Base-by-base conservation (phyloP, 2,113 vertebrate species). In the Heptranchias perlo region DNA sequence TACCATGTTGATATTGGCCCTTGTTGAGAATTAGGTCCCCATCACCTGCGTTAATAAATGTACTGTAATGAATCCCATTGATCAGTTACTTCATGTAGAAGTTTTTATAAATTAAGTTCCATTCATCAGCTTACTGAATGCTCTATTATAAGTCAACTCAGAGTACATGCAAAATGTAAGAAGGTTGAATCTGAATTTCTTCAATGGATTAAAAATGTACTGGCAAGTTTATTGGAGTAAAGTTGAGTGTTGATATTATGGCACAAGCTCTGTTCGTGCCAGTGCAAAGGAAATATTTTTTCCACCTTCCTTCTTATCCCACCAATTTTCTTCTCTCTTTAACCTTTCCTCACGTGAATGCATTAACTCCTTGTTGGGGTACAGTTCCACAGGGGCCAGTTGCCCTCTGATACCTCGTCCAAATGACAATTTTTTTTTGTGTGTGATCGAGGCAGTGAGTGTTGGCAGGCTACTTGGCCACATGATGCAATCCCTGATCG, bases 61-160 rank as follows among this genome's bases (percentile, higher is more conserved):
- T 78, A n/a, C 73, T 78, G 13, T 78, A 78, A 78, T 78, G 73
- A 78, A 78, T 14, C 35, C 39, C 73, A 78, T 13, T 16, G n/a
- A 78, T 13, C 73, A 78, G n/a, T 78, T 78, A 78, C n/a, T 73
- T 78, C 73, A 78, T 78, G n/a, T 78, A 78, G 73, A 78, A 78
- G n/a, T 14, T 78, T 78, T 78, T 18, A 39, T 78, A 78, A 39
- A 78, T 78, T 78, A n/a, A 39, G n/a, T 78, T 78, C 39, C 35
- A 78, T 78, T 78, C 73, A 78, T 78, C 73, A 78, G 73, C 13
- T 13, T 78, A 78, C 16, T 39, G n/a, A 39, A 78, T 39, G 73
- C 35, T 78, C n/a, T 78, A 78, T 78, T 78, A 78, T 78, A 78
- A 78, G 73, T 14, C 73, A 78, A n/a, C 14, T 7, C 28, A 6